phyloP scores from a whole-genome alignment of 2,113 vertebrate genomes.

The Thamnophis sirtalis region DNA sequence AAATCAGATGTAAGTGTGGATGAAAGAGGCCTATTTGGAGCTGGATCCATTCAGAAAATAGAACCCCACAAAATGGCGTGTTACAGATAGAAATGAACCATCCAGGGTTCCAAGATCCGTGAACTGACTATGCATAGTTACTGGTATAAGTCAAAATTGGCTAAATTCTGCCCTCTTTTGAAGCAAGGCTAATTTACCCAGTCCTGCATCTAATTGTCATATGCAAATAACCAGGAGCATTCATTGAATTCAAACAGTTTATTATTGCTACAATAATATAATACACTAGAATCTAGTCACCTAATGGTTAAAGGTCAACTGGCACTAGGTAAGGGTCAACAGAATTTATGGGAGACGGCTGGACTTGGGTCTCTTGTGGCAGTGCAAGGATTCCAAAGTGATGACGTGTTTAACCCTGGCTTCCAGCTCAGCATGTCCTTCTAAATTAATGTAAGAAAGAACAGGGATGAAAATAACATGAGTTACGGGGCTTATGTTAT shows the following conservation, averaged over 20 bases:
- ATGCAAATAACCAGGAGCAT: too few species aligned
- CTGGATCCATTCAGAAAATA: background rate
- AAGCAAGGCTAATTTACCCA: background rate
- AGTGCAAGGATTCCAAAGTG: too few species aligned
- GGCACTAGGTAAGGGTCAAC: too few species aligned
- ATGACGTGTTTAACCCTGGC: too few species aligned
- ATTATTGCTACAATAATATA: too few species aligned
- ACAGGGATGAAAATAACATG: background rate
- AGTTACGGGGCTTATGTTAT: background rate
- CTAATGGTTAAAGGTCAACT: too few species aligned
- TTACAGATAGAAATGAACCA: background rate
- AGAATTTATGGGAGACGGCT: too few species aligned
- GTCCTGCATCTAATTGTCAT: background rate
- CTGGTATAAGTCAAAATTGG: background rate
- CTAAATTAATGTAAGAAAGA: background rate
- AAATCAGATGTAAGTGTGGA: background rate
- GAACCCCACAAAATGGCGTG: background rate
- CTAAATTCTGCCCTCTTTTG: background rate
- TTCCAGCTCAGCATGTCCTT: too few species aligned
- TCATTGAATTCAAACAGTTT: too few species aligned
- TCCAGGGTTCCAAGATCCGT: background rate
- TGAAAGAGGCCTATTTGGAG: background rate
- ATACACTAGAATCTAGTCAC: too few species aligned
- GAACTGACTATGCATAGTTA: background rate
- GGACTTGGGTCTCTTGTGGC: too few species aligned